Conservation (phyloP, 2,888 invertebrate species). For the Cheilosia impressa region DNA sequence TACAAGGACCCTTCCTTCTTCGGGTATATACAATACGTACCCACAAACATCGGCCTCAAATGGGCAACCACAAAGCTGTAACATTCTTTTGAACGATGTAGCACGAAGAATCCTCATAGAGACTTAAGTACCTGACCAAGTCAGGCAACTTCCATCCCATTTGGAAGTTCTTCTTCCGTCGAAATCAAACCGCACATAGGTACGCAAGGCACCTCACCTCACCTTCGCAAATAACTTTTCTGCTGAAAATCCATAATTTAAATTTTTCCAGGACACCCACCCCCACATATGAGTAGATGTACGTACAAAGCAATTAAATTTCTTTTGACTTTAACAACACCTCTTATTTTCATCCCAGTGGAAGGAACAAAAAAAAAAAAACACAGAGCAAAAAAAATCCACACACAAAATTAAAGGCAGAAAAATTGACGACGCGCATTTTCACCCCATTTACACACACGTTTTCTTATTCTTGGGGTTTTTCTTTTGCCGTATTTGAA, state of each 20-base stretch:
- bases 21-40: too few species aligned
- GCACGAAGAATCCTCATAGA: too few species aligned
- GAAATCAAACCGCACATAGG: background rate
- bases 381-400: background rate
- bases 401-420: background rate
- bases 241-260: slow-evolving; percentile 20
- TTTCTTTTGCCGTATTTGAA: slow-evolving; percentile 4
- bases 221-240: background rate
- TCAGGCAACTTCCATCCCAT: too few species aligned
- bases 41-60: too few species aligned
- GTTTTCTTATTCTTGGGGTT: slow-evolving; percentile 43
- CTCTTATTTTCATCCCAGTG: slow-evolving; percentile 14
- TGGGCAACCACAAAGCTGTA: too few species aligned
- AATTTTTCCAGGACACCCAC: slow-evolving; percentile 10
- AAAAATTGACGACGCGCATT: slow-evolving; percentile 45
- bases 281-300: background rate
- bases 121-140: too few species aligned
- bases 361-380: background rate
- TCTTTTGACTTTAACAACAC: slow-evolving; percentile 42
- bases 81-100: too few species aligned
- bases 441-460: slow-evolving; percentile 62
- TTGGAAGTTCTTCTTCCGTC: too few species aligned
- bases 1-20: too few species aligned
- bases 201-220: too few species aligned
- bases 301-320: background rate